phyloP scores from a whole-genome alignment of 2,797 vertebrate genomes.

The Cottoperca gobio region DNA sequence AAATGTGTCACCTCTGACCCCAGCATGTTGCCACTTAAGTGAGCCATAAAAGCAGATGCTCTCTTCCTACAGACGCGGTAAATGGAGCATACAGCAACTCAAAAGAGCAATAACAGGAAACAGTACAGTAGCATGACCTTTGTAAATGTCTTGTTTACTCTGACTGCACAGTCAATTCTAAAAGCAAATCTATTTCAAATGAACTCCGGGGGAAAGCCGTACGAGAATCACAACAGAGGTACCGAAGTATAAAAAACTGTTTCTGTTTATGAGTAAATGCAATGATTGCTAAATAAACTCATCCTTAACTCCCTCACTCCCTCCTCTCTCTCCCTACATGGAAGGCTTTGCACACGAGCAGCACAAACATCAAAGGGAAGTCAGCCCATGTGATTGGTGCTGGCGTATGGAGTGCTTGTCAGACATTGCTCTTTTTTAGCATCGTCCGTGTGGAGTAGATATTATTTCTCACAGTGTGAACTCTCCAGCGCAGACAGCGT shows the following conservation, averaged over 20 bases:
- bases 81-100: not conserved
- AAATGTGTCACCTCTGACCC: not conserved
- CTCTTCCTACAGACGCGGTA: not conserved
- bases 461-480: conserved; percentile 52
- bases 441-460: conserved; percentile 50
- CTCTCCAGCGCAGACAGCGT: conserved; percentile 17
- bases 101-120: not conserved
- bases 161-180: conserved; percentile 12
- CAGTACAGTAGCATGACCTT: conserved; percentile 24
- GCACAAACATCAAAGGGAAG: conserved; percentile 63
- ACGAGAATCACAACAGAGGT: conserved; percentile 37
- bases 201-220: conserved; percentile 20
- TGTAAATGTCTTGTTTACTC: conserved; percentile 26
- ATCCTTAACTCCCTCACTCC: conserved; percentile 34
- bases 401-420: conserved; percentile 45
- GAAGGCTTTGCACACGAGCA: conserved; percentile 36
- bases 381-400: conserved; percentile 52
- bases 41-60: not conserved
- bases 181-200: conserved; percentile 41
- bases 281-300: conserved; percentile 63
- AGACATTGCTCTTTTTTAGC: conserved; percentile 61
- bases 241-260: not conserved
- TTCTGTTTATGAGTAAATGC: conserved; percentile 53
- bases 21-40: conserved; percentile 1
- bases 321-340: conserved; percentile 5